Conservation (phyloP, 92 coral and sea anemone genomes). For the Parazoanthus atlanticus region DNA sequence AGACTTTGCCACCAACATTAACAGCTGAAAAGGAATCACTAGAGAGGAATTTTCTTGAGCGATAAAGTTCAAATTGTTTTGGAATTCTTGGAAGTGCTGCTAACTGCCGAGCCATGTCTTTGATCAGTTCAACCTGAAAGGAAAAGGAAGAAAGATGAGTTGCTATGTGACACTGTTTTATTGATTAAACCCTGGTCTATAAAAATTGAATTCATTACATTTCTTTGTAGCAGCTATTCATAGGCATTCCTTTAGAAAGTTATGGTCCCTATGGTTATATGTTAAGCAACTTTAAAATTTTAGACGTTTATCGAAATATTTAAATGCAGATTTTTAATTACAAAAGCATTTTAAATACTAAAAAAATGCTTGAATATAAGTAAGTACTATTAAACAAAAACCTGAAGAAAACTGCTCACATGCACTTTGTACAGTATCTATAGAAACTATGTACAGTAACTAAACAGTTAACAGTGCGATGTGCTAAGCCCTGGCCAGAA, state of each 20-base stretch:
- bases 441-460: no score
- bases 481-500: no score
- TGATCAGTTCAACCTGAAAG: conserved; percentile 77
- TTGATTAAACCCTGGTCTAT: background rate
- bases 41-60: conserved; percentile 65
- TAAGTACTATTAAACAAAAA: no score
- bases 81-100: conserved; percentile 90
- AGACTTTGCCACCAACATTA: conserved; percentile 34
- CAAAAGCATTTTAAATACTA: no score
- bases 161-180: background rate
- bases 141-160: background rate
- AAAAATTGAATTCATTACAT: background rate
- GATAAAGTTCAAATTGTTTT: conserved; percentile 80
- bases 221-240: background rate
- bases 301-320: no score
- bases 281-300: no score
- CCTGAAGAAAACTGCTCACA: no score
- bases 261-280: background rate
- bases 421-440: no score
- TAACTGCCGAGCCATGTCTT: conserved; percentile 98
- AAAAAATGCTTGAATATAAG: no score
- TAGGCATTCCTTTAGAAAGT: background rate
- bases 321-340: no score
- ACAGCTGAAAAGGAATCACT: conserved; percentile 58
- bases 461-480: no score